Base-by-base conservation (phyloP, 2,888 invertebrate species). In the Agrochola lychnidis region DNA sequence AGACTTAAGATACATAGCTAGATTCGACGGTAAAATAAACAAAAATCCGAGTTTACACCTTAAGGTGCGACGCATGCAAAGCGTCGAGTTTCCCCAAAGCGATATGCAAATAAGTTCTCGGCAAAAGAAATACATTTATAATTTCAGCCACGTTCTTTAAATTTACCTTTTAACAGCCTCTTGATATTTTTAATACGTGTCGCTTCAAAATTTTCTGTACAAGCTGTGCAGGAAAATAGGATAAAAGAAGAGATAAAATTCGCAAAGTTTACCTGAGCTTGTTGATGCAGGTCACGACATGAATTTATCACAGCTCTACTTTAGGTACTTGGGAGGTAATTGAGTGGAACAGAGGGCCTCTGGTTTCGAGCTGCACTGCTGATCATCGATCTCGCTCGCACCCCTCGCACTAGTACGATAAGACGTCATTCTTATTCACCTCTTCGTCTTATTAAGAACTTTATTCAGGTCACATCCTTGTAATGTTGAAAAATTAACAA, bases 121-220 rank as follows among this genome's bases (percentile, higher is more conserved):
- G 81, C 87, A 83, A 90, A 91, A 91, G 90, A 91, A 93, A 91
- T 78, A 83, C 84, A 88, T 89, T 94, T 94, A 92, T 93, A 93
- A 95, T 94, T 95, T 94, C 86, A 90, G 91, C 93, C 95, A 95
- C 94, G 95, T 94, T 92, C 90, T 93, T 92, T 91, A 94, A 95
- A 94, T 95, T 94, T 93, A 93, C 93, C 93, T 94, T 93, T 93
- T 94, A 95, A 95, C 94, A 92, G 92, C 92, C 92, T 92, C 93
- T 91, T 93, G 93, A 95, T 95, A 94, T 95, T 95, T 95, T 94
- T 93, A 93, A 92, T 93, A 94, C 94, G 94, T 94, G 95, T 94
- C 91, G 88, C 91, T 89, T 91, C 90, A 90, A 93, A 91, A 92
- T 91, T 90, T 92, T 92, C 89, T 91, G 91, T 92, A 93, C 91